Conservation (phyloP, 2,797 vertebrate species). For the Gallinago nigripennis region DNA sequence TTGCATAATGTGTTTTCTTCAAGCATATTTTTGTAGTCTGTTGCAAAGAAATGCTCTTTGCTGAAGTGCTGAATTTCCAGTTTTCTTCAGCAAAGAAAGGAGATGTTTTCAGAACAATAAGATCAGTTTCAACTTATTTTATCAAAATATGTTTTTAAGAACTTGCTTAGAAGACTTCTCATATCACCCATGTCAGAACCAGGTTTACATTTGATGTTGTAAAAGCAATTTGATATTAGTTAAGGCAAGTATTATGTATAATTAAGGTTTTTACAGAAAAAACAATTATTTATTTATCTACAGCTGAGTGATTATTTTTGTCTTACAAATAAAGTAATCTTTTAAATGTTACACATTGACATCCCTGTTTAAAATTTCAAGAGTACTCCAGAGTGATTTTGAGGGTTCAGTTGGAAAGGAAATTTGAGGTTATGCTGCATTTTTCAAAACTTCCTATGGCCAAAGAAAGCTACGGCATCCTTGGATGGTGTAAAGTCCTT, state of each 20-base stretch:
- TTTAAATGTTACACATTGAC: background rate
- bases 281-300: background rate
- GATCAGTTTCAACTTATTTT: background rate
- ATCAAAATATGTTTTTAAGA: background rate
- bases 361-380: background rate
- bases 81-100: background rate
- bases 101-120: background rate
- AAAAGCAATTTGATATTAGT: background rate
- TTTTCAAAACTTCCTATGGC: background rate
- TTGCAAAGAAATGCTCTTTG: background rate
- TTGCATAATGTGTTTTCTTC: slow-evolving; percentile 17
- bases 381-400: background rate
- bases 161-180: background rate
- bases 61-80: slow-evolving; percentile 13
- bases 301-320: background rate
- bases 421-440: background rate
- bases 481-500: background rate
- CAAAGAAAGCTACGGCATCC: background rate
- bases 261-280: background rate
- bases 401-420: background rate
- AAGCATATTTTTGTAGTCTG: background rate
- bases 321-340: background rate
- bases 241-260: background rate
- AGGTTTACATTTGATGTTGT: background rate
- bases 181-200: background rate